These are phyloP conservation scores for Astreopora myriophthalma DNA, from an alignment of 64 coral and sea anemone species.

Conservation along the genomic window DNA sequence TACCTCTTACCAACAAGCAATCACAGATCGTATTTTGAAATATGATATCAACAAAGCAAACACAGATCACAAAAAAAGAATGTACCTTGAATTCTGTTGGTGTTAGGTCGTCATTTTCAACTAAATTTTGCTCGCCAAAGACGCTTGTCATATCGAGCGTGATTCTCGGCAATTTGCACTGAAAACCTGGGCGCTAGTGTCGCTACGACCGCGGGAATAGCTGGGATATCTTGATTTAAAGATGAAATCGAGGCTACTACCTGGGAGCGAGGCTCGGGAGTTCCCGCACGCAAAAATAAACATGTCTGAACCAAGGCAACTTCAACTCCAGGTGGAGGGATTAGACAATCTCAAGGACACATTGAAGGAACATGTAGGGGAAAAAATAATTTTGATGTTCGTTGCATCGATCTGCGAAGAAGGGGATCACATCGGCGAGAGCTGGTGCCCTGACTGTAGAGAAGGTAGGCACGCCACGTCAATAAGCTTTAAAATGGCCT, in stretches of 20 bases:
- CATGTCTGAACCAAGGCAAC: slow-evolving; percentile 24
- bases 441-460: slow-evolving; percentile 80
- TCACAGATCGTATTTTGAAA: background rate
- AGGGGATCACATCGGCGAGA: slow-evolving; percentile 40
- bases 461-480: slow-evolving; percentile 35
- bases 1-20: too few species aligned
- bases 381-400: slow-evolving; percentile 66
- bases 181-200: background rate
- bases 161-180: background rate
- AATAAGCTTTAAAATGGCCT: background rate
- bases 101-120: slow-evolving; percentile 5
- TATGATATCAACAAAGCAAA: too few species aligned
- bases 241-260: background rate
- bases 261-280: background rate
- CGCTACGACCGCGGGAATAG: background rate
- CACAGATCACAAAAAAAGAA: background rate
- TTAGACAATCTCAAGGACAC: background rate
- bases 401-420: slow-evolving; percentile 59
- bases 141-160: background rate
- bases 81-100: slow-evolving; percentile 22
- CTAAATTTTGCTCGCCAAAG: slow-evolving; percentile 3
- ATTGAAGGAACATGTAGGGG: slow-evolving; percentile 33
- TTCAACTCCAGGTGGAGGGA: slow-evolving; percentile 58
- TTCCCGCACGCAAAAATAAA: background rate
- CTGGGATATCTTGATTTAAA: background rate